Base-by-base conservation (phyloP, 2,888 invertebrate species). In the Monopis laevigella region DNA sequence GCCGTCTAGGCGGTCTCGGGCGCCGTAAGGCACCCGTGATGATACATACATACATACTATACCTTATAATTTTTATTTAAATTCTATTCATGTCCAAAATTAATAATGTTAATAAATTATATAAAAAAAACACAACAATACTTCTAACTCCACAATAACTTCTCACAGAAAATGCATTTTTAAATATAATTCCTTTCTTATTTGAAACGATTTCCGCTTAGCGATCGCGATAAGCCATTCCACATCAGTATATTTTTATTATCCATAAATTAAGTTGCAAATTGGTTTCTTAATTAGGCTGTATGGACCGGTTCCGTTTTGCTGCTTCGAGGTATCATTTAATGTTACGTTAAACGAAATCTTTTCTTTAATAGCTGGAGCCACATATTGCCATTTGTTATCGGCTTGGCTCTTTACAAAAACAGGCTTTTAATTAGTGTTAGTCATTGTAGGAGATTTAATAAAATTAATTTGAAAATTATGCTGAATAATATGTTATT, bases 201-300 rank as follows among this genome's bases (percentile, higher is more conserved):
- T 36, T 12, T 21, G 12, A 21, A 36, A 36, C 3, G 2, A 16
- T 36, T 36, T 36, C 18, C 39, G 39, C n/a, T 39, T 18, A 29
- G 11, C 16, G 18, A 28, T 28, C 39, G 41, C 28, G 36, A 29
- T 38, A 43, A 46, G 39, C 36, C 41, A 28, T 2, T n/a, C 16
- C 30, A 29, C 39, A 39, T 55, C 56, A 53, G 56, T 58, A 63
- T 63, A 64, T 60, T 65, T 39, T 65, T 48, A 66, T 62, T 58
- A 61, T 53, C 61, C 62, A 70, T 74, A 75, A 74, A 75, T 72
- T 65, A 66, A 65, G 18, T 63, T 59, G 72, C 71, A 65, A 72
- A 74, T 73, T 68, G 69, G 67, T 66, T 74, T 70, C 65, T 72
- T 77, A 74, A 75, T 77, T 74, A 77, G 62, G 54, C 55, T 54